Evolutionary conservation across 2,888 invertebrate species (phyloP).

Genomic region (Latrodectus hesperus): DNA sequence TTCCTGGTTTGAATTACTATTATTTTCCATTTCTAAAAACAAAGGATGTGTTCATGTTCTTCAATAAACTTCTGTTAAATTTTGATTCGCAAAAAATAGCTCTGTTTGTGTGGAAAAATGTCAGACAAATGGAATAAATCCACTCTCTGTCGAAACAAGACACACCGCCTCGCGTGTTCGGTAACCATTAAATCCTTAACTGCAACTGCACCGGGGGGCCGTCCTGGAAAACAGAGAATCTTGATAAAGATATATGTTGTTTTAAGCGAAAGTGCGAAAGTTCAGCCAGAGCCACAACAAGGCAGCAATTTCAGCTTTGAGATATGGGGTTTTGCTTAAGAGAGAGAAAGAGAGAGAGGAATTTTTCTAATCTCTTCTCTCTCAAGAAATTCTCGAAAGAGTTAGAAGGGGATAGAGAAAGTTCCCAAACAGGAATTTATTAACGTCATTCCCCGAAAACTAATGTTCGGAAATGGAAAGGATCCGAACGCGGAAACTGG

Average conservation of each 20-base stretch:
- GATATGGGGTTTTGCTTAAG: conserved; percentile 14
- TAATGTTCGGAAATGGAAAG: conserved; percentile 34
- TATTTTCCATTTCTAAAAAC: too few species aligned
- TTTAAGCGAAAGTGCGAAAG: conserved; percentile 58
- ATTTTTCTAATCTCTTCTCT: conserved; percentile 33
- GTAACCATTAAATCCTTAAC: conserved; percentile 41
- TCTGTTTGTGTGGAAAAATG: too few species aligned
- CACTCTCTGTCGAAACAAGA: neutral
- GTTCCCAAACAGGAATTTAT: conserved; percentile 35
- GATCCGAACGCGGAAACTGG: conserved; percentile 32
- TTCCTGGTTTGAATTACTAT: too few species aligned
- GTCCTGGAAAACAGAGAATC: conserved; percentile 17
- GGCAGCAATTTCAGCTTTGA: conserved; percentile 13
- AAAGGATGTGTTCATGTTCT: too few species aligned
- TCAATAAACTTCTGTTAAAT: too few species aligned
- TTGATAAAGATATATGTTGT: conserved; percentile 58
- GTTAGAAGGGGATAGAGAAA: neutral
- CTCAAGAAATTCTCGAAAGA: conserved; percentile 35
- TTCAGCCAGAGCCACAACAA: conserved; percentile 24
- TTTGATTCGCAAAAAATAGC: too few species aligned
- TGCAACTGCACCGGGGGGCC: conserved; percentile 24
- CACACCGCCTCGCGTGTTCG: conserved; percentile 26
- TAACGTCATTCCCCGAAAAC: conserved; percentile 39
- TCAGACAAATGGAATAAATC: neutral
- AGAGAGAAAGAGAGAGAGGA: neutral